Percentiles rank a stretch among this genome's conserved stretches.
Evolutionary conservation across 2,797 vertebrate species (phyloP).

Genomic region (Myotis myotis): DNA sequence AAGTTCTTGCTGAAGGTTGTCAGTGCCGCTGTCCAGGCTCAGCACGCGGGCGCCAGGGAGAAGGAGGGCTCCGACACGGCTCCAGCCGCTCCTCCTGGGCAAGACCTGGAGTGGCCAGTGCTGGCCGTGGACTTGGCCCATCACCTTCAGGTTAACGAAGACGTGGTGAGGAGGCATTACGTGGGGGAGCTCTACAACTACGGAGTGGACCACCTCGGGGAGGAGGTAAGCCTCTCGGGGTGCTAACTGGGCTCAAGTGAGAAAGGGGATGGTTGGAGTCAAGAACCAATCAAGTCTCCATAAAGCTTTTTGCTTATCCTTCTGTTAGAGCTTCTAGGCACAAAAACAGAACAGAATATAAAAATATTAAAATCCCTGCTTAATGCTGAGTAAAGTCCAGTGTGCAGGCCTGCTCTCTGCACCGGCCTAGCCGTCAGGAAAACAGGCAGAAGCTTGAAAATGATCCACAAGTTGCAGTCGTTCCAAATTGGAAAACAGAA

Average conservation of each 20-base stretch:
- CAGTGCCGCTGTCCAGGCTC: conserved; percentile 89
- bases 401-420: neutral
- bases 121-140: conserved; percentile 90
- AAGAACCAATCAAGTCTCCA: neutral
- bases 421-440: neutral
- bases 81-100: conserved; percentile 71
- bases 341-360: neutral
- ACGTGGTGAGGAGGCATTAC: conserved; percentile 91
- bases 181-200: conserved; percentile 96
- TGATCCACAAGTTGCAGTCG: neutral
- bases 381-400: neutral
- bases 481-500: neutral
- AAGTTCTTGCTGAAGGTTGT: conserved; percentile 93
- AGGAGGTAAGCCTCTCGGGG: conserved; percentile 87
- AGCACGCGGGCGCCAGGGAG: conserved; percentile 78
- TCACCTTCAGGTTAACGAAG: conserved; percentile 93
- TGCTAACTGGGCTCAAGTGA: neutral
- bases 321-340: neutral
- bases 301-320: neutral
- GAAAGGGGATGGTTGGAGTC: neutral
- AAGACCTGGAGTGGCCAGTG: conserved; percentile 90
- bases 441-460: neutral
- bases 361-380: neutral
- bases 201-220: conserved; percentile 92
- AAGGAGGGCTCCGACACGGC: conserved; percentile 69